A percentile compares a stretch with the other conserved stretches of the same genome.
Conservation (phyloP, 2,113 vertebrate species). For the Lasiurus cinereus region DNA sequence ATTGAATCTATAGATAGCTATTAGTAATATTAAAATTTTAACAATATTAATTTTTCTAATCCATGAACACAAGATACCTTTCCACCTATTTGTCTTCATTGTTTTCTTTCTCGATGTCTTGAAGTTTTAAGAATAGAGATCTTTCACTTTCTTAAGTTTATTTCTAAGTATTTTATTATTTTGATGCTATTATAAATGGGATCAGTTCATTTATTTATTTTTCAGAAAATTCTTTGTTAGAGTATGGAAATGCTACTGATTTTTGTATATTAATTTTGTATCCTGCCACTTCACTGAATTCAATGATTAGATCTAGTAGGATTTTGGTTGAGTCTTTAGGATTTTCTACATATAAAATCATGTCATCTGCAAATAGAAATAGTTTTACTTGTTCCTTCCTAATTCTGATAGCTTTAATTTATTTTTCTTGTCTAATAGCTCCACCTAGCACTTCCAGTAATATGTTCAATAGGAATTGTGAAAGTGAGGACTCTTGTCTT, state of each 20-base stretch:
- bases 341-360: not conserved
- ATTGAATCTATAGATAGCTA: not conserved
- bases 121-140: not conserved
- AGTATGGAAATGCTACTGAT: not conserved
- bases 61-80: not conserved
- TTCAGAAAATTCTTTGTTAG: not conserved
- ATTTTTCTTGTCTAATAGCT: not conserved
- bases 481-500: not conserved
- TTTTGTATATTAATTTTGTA: not conserved
- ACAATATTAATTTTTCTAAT: not conserved
- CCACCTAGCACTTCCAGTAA: not conserved
- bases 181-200: not conserved
- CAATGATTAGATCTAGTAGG: not conserved
- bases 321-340: not conserved
- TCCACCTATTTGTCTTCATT: not conserved
- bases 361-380: not conserved
- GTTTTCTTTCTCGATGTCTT: not conserved
- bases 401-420: not conserved
- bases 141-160: not conserved
- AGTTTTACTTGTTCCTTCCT: not conserved
- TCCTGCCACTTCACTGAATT: not conserved
- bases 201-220: not conserved
- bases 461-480: not conserved
- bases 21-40: not conserved
- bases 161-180: not conserved